Evolutionary conservation across 2,888 invertebrate species (phyloP).

Genomic region (Leistus spinibarbis): DNA sequence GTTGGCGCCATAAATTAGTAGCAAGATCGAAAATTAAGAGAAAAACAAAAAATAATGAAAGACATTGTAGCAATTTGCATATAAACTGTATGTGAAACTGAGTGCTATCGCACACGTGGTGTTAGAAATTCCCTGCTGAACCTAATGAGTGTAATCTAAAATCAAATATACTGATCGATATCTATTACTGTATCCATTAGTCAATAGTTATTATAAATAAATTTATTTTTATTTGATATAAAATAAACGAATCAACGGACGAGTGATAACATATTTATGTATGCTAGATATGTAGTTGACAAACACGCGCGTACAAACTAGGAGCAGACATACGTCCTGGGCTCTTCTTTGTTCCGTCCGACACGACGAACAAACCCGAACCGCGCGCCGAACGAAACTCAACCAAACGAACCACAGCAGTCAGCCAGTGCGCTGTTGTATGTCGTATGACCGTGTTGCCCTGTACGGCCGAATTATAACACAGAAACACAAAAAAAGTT

Average conservation of each 20-base stretch:
- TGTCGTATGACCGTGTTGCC: conserved; percentile 30
- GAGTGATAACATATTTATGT: background rate
- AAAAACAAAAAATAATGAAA: too few relatives aligned
- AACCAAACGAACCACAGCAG: background rate
- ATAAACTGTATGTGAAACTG: too few relatives aligned
- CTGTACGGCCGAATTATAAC: background rate
- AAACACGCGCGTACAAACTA: background rate
- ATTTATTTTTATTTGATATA: background rate
- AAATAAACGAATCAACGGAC: background rate
- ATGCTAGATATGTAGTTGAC: background rate
- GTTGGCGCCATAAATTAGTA: too few relatives aligned
- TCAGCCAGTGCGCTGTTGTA: conserved; percentile 28
- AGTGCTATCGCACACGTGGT: too few relatives aligned
- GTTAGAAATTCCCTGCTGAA: too few relatives aligned
- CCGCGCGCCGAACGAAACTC: conserved; percentile 19
- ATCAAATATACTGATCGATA: background rate
- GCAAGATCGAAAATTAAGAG: too few relatives aligned
- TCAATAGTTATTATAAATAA: background rate
- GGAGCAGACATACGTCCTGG: background rate
- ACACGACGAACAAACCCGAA: conserved; percentile 23
- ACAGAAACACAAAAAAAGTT: background rate
- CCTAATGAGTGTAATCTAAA: background rate
- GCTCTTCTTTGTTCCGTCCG: conserved; percentile 35
- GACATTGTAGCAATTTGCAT: too few relatives aligned
- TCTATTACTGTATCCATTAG: background rate